These are phyloP conservation scores for Sciurus niger DNA, from an alignment of 2,113 vertebrate genomes.

Conservation along the genomic window DNA sequence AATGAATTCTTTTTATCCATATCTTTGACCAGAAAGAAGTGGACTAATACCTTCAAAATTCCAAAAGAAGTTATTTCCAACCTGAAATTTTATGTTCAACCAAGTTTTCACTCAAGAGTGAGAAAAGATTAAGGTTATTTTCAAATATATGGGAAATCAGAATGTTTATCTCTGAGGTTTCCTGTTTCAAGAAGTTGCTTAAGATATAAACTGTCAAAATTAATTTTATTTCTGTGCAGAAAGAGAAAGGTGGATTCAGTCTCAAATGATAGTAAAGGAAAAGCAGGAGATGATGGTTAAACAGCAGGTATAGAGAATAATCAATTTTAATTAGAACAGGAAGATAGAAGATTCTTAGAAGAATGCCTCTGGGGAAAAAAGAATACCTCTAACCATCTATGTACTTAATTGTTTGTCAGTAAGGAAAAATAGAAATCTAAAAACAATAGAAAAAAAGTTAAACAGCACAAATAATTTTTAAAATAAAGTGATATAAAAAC, in stretches of 20 bases:
- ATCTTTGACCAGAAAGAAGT: constrained; percentile 1
- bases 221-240: neutral
- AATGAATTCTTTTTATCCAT: neutral
- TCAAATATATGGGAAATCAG: constrained; percentile 24
- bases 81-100: neutral
- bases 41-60: constrained; percentile 19
- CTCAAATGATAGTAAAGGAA: neutral
- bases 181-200: constrained; percentile 40
- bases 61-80: constrained; percentile 47
- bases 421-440: constrained; percentile 36
- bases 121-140: constrained; percentile 51
- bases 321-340: neutral
- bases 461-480: neutral
- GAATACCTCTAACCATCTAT: neutral
- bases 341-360: constrained; percentile 42
- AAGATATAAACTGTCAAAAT: constrained; percentile 35
- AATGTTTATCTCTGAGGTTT: constrained; percentile 50
- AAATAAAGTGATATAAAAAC: constrained; percentile 35
- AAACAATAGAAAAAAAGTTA: constrained; percentile 32
- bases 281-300: constrained; percentile 19
- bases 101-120: constrained; percentile 46
- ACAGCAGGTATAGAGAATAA: neutral
- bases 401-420: neutral
- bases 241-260: constrained; percentile 21
- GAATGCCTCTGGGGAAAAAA: constrained; percentile 10